phyloP scores from a whole-genome alignment of 2,113 vertebrate species.

The Micronisus gabar region DNA sequence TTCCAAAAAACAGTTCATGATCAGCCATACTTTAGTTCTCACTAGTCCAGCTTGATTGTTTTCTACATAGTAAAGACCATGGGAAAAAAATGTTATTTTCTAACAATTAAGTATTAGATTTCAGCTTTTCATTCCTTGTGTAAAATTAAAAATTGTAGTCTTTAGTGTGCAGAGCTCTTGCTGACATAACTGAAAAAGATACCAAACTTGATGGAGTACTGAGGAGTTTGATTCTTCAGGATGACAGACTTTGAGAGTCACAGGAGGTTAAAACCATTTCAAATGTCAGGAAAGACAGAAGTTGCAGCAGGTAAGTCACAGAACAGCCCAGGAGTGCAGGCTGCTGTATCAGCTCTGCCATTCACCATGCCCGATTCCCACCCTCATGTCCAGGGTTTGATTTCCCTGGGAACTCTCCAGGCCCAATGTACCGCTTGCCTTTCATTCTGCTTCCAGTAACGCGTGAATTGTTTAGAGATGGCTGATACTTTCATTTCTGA shows the following conservation, averaged over 20 bases:
- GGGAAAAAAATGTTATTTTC: background rate
- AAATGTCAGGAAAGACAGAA: background rate
- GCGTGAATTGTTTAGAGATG: background rate
- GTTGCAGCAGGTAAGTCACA: background rate
- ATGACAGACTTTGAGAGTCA: background rate
- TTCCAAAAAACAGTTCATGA: background rate
- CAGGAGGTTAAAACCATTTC: background rate
- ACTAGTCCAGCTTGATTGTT: background rate
- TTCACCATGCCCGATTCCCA: background rate
- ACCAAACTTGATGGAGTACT: background rate
- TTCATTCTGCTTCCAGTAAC: background rate
- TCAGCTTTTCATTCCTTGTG: background rate
- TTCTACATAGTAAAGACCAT: background rate
- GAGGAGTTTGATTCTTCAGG: background rate
- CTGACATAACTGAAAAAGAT: background rate
- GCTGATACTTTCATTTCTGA: background rate
- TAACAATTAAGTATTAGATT: background rate
- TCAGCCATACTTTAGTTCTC: background rate
- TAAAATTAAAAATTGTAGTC: background rate
- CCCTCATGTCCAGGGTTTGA: no score
- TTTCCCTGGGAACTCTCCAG: background rate
- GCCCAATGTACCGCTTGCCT: background rate
- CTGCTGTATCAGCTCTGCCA: rapidly evolving
- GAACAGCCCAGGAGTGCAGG: no score
- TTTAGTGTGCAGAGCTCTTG: background rate